Percentiles rank a stretch among this genome's conserved stretches.
Conservation (phyloP, 2,888 invertebrate genomes). For the Mythimna pallens region DNA sequence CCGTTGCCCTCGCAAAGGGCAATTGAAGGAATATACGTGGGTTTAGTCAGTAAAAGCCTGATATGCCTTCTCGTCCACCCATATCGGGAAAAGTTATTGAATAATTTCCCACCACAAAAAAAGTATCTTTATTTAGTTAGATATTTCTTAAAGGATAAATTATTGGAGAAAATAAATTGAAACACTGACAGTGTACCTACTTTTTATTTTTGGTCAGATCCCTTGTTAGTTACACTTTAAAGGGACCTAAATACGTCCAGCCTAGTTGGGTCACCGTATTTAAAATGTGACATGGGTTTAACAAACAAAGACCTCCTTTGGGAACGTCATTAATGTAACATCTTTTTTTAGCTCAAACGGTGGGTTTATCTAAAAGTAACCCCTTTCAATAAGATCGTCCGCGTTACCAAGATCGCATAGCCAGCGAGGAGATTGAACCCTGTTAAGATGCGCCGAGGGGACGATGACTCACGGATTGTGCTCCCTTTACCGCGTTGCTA, state of each 20-base stretch:
- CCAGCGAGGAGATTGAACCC: constrained; percentile 67
- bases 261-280: constrained; percentile 7
- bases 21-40: too few relatives aligned
- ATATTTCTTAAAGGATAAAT: not conserved
- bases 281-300: constrained; percentile 32
- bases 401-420: constrained; percentile 72
- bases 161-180: constrained; percentile 12
- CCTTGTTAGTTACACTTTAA: constrained; percentile 21
- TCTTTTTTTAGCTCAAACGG: constrained; percentile 51
- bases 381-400: constrained; percentile 71
- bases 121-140: too few relatives aligned
- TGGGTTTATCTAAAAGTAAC: constrained; percentile 60
- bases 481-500: constrained; percentile 52
- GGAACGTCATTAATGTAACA: constrained; percentile 33
- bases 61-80: too few relatives aligned
- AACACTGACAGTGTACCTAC: not conserved
- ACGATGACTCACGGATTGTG: constrained; percentile 67
- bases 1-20: too few relatives aligned
- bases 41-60: too few relatives aligned
- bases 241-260: constrained; percentile 4
- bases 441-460: constrained; percentile 68
- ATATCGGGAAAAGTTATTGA: too few relatives aligned
- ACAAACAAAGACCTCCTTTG: constrained; percentile 17
- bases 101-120: too few relatives aligned
- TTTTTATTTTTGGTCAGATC: not conserved